These are phyloP conservation scores for Leptoteleia sp. DNA, from an alignment of 1,140 invertebrate genomes.

Conservation along the genomic window DNA sequence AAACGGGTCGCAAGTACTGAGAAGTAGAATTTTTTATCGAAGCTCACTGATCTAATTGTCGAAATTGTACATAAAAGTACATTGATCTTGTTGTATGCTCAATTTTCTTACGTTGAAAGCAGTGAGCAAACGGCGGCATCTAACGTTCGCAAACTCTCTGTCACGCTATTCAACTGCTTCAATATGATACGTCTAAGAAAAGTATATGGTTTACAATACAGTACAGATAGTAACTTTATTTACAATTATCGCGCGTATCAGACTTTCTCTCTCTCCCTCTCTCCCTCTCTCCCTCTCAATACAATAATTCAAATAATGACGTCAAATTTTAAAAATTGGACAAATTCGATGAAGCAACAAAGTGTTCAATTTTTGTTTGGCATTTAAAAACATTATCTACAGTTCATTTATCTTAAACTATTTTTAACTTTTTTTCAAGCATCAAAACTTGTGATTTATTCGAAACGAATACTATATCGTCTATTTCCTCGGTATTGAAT, in stretches of 20 bases:
- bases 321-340: constrained; percentile 7
- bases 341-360: too few species aligned
- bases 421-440: too few species aligned
- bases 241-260: constrained; percentile 26
- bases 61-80: constrained; percentile 51
- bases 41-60: constrained; percentile 23
- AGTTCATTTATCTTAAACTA: too few species aligned
- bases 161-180: constrained; percentile 64
- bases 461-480: too few species aligned
- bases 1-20: too few species aligned
- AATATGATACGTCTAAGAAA: constrained; percentile 41
- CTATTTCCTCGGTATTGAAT: too few species aligned
- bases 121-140: constrained; percentile 62
- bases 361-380: too few species aligned
- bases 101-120: constrained; percentile 54
- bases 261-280: too few species aligned
- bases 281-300: too few species aligned
- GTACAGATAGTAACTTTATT: constrained; percentile 40
- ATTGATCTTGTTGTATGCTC: constrained; percentile 49
- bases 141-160: constrained; percentile 58
- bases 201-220: constrained; percentile 36
- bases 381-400: too few species aligned
- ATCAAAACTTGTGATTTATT: too few species aligned
- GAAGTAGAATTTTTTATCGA: background rate
- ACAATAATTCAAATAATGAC: too few species aligned